phyloP scores from a whole-genome alignment of 2,888 invertebrate genomes.

The Cyrtodaria siliqua region DNA sequence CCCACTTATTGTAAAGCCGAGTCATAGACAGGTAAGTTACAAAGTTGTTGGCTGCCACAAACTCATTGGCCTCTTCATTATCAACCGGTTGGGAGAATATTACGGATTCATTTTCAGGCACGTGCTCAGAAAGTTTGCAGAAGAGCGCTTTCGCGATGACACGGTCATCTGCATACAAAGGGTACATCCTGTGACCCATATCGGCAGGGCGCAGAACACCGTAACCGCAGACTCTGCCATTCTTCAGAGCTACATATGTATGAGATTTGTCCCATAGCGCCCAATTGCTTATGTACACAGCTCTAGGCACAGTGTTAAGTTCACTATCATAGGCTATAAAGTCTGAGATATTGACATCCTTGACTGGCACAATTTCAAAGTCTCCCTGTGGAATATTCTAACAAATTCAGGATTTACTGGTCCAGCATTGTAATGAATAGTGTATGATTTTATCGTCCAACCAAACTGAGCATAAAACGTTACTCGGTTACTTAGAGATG shows the following conservation, averaged over 20 bases:
- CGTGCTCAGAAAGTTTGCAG: constrained; percentile 60
- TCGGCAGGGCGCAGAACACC: constrained; percentile 67
- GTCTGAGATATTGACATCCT: constrained; percentile 65
- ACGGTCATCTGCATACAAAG: constrained; percentile 68
- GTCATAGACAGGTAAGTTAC: constrained; percentile 71
- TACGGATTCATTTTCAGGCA: constrained; percentile 65
- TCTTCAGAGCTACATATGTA: constrained; percentile 64
- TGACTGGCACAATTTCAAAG: constrained; percentile 60
- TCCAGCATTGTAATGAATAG: constrained; percentile 72
- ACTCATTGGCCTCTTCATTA: constrained; percentile 63
- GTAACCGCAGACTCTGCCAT: constrained; percentile 69
- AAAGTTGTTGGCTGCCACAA: constrained; percentile 67
- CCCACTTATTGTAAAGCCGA: constrained; percentile 71
- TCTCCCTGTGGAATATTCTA: constrained; percentile 47
- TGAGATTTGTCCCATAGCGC: constrained; percentile 55
- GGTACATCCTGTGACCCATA: constrained; percentile 69
- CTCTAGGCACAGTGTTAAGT: constrained; percentile 67
- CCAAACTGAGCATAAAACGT: constrained; percentile 74
- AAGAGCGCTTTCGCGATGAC: constrained; percentile 67
- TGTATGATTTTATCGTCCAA: constrained; percentile 73
- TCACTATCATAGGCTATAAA: constrained; percentile 70
- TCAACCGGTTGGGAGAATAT: constrained; percentile 70
- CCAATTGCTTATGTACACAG: constrained; percentile 70
- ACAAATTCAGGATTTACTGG: constrained; percentile 66
- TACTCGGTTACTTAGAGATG: constrained; percentile 69